phyloP scores from a whole-genome alignment of 2,113 vertebrate species.

The Caranx ignobilis region DNA sequence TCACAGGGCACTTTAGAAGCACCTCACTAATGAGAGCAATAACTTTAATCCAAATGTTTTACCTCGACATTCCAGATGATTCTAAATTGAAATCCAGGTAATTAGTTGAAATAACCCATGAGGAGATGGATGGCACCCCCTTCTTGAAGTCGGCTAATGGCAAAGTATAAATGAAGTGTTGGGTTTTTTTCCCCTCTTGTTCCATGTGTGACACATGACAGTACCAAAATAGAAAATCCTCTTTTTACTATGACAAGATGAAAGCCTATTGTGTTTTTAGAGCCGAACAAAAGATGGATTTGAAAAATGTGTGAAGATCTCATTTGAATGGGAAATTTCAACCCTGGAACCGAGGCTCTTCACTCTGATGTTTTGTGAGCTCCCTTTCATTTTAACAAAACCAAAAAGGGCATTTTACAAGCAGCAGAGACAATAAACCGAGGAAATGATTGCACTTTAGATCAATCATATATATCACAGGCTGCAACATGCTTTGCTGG shows the following conservation, averaged over 20 bases:
- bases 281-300: slow-evolving; percentile 29
- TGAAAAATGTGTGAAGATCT: slow-evolving; percentile 21
- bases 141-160: slow-evolving; percentile 44
- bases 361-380: slow-evolving; percentile 8
- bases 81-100: slow-evolving; percentile 71
- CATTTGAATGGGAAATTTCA: slow-evolving; percentile 31
- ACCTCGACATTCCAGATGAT: slow-evolving; percentile 54
- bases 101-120: slow-evolving; percentile 57
- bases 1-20: slow-evolving; percentile 75
- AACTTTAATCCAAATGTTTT: slow-evolving; percentile 76
- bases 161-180: slow-evolving; percentile 34
- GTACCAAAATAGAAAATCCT: slow-evolving; percentile 47
- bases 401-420: slow-evolving; percentile 57
- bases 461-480: slow-evolving; percentile 71
- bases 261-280: slow-evolving; percentile 32
- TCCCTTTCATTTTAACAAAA: slow-evolving; percentile 40
- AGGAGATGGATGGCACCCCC: slow-evolving; percentile 14
- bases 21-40: slow-evolving; percentile 78
- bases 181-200: slow-evolving; percentile 10
- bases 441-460: slow-evolving; percentile 73
- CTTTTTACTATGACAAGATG: slow-evolving; percentile 7
- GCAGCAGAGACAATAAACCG: slow-evolving; percentile 70
- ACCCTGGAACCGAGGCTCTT: background rate
- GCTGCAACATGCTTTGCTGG: slow-evolving; percentile 74
- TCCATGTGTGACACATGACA: slow-evolving; percentile 50